Evolutionary conservation across 2,113 vertebrate species (phyloP).

Genomic region (Megaptera novaeangliae): DNA sequence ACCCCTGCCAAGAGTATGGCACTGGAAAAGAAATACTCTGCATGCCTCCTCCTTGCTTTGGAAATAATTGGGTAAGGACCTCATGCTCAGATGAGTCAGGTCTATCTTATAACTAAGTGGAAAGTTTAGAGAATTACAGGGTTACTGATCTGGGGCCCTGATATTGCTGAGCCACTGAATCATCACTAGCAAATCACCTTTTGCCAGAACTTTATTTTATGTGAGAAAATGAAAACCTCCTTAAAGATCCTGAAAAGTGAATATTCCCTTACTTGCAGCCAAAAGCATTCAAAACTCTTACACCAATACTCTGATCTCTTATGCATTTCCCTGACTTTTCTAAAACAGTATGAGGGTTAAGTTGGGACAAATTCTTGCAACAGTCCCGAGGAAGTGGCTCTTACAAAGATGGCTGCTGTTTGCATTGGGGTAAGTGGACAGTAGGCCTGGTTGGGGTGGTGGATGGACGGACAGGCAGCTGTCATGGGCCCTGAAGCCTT

Average conservation of each 20-base stretch:
- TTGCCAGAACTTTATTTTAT: not conserved
- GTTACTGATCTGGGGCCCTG: not conserved
- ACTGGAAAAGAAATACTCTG: not conserved
- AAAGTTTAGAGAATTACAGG: not conserved
- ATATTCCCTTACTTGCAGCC: not conserved
- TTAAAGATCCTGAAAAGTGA: not conserved
- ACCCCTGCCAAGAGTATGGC: not conserved
- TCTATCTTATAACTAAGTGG: fast-evolving
- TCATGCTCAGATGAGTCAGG: fast-evolving
- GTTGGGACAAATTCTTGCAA: not conserved
- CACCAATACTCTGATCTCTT: not conserved
- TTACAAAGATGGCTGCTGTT: not conserved
- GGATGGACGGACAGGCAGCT: not conserved
- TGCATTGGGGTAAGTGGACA: not conserved
- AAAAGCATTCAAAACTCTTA: not conserved
- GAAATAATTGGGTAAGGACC: fast-evolving
- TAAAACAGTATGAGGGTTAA: not conserved
- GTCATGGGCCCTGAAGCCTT: fast-evolving
- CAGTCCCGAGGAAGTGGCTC: not conserved
- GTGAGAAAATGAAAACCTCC: not conserved
- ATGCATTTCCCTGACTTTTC: not conserved
- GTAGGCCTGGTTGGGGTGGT: fast-evolving
- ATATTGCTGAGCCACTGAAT: not conserved
- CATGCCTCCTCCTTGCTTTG: not conserved
- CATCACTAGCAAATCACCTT: not conserved